Evolutionary conservation across 2,797 vertebrate genomes (phyloP).

Genomic region (Oreochromis grahami): DNA sequence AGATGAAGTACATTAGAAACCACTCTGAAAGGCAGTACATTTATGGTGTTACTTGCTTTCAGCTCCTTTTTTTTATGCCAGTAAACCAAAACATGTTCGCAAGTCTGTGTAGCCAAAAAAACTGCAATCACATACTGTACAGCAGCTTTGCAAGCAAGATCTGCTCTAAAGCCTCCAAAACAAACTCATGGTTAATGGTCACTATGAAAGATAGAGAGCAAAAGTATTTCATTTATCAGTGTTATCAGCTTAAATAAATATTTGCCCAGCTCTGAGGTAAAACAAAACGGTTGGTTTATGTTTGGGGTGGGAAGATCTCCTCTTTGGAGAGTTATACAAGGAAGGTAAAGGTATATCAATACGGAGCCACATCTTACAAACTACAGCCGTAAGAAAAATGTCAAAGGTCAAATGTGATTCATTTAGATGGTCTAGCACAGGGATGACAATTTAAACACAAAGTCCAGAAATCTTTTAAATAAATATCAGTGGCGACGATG

Average conservation of each 20-base stretch:
- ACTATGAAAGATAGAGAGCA: neutral
- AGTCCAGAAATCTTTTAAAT: too few species aligned
- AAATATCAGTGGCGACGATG: neutral
- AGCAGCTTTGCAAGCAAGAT: neutral
- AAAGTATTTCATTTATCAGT: neutral
- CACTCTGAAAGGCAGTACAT: constrained; percentile 58
- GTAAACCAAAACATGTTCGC: constrained; percentile 12
- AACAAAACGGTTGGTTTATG: neutral
- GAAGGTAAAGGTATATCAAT: neutral
- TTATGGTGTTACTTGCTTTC: constrained; percentile 66
- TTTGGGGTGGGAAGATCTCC: neutral
- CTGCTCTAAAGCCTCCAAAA: neutral
- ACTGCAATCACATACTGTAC: neutral
- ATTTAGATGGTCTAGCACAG: neutral
- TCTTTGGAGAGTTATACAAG: neutral
- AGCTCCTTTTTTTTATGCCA: constrained; percentile 14
- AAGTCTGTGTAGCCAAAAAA: neutral
- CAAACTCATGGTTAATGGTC: neutral
- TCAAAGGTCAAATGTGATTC: constrained; percentile 55
- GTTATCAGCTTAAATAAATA: neutral
- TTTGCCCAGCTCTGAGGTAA: neutral
- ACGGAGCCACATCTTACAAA: neutral
- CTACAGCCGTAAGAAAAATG: constrained; percentile 1
- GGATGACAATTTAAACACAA: neutral
- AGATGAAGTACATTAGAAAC: constrained; percentile 64